Base-by-base conservation (phyloP, 2,797 vertebrate genomes). In the Caiman crocodilus region DNA sequence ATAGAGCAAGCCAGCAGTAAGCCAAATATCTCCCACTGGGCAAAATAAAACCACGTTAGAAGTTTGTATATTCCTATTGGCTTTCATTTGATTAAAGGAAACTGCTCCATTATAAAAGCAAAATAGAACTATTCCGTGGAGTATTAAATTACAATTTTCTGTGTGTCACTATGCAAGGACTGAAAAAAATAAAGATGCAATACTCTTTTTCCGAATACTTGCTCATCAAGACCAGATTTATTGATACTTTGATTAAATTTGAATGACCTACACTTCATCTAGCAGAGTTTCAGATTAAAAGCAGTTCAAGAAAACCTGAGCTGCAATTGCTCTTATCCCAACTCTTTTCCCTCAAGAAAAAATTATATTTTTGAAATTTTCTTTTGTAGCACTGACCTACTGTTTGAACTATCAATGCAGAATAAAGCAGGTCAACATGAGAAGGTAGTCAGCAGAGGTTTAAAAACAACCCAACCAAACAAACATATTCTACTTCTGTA, bases 21-120 rank as follows among this genome's bases (percentile, higher is more conserved):
- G 98, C 97, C 97, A 98, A 97, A 95, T 96, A 97, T 97, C 97
- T 94, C 98, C 96, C 98, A 97, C 95, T 79, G 92, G 97, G 96
- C 97, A 97, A 84, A 94, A 98, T 83, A 97, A 97, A 98, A 97
- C 94, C 82, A 77, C 89, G 93, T 96, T 97, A 80, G 23, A 96
- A 96, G 97, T 97, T 97, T 86, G 76, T 95, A 92, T 96, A 97
- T 97, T 97, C 98, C 96, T 96, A 95, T 94, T 97, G 87, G 96
- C 93, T 96, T 97, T 95, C 82, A 92, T 92, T 95, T 97, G 97
- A 97, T 97, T 96, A 97, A 96, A 97, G 96, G 95, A 97, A 97
- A 95, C 76, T 76, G 87, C 85, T 95, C 94, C 92, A 96, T 95
- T 96, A 95, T 15, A 87, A 90, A 90, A 94, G 82, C 86, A 92